Conservation (phyloP, 2,888 invertebrate genomes). For the Lampropteryx suffumata region DNA sequence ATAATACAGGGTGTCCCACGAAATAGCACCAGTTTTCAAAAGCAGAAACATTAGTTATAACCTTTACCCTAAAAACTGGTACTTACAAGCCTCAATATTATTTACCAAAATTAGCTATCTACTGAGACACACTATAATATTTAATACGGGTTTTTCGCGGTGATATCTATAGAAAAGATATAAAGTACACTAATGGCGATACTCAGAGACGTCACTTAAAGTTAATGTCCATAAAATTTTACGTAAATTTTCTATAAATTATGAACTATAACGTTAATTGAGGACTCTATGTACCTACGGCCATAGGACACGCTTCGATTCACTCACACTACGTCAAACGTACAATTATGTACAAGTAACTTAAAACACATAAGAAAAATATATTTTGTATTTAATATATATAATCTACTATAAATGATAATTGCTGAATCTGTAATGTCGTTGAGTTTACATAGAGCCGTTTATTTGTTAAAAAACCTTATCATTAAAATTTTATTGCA, state of each 20-base stretch:
- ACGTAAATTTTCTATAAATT: too few species aligned
- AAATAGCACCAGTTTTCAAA: not conserved
- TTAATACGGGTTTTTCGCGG: constrained; percentile 33
- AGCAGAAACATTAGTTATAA: too few species aligned
- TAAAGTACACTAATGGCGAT: constrained; percentile 32
- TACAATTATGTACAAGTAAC: constrained; percentile 42
- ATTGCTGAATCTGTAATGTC: constrained; percentile 23
- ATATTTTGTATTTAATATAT: constrained; percentile 25
- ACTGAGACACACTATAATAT: constrained; percentile 4
- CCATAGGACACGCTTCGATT: not conserved
- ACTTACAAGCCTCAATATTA: not conserved
- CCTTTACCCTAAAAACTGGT: not conserved
- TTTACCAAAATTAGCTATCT: not conserved
- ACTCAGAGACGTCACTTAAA: constrained; percentile 14
- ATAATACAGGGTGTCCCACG: constrained; percentile 8
- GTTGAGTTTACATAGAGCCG: constrained; percentile 24
- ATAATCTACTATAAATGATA: constrained; percentile 20
- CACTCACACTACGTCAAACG: constrained; percentile 34
- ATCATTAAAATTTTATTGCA: not conserved
- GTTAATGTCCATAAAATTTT: not conserved
- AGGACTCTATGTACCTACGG: constrained; percentile 3
- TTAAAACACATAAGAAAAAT: constrained; percentile 33
- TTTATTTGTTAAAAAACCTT: not conserved
- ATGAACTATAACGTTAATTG: not conserved
- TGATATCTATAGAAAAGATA: constrained; percentile 41